These are phyloP conservation scores for Sycophila sp. DNA, from an alignment of 1,140 invertebrate species.

Conservation along the genomic window DNA sequence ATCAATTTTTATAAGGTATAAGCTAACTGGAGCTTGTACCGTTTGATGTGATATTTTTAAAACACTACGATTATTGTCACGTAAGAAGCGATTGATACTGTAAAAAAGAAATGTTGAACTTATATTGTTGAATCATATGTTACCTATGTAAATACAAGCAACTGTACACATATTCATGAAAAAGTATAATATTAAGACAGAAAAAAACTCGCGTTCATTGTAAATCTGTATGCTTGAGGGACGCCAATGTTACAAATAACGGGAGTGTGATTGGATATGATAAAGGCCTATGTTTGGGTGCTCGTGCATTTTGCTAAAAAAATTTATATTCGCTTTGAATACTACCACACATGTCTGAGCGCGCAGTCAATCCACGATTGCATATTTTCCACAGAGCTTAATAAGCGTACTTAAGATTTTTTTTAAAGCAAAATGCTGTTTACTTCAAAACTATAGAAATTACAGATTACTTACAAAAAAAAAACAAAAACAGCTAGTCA, in stretches of 20 bases:
- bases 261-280: background rate
- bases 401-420: conserved; percentile 11
- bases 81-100: conserved; percentile 9
- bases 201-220: background rate
- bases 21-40: background rate
- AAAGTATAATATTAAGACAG: conserved; percentile 15
- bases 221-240: conserved; percentile 26
- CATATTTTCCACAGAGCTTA: conserved; percentile 11
- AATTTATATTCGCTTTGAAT: background rate
- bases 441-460: conserved; percentile 13
- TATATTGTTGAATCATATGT: conserved; percentile 15
- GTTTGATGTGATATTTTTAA: conserved; percentile 38
- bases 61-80: conserved; percentile 8
- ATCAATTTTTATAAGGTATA: conserved; percentile 19
- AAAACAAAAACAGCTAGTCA: conserved; percentile 33
- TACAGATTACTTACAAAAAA: background rate
- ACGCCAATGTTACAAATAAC: background rate
- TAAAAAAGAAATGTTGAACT: conserved; percentile 28
- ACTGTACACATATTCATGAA: background rate
- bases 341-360: background rate
- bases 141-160: conserved; percentile 17
- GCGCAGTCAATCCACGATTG: background rate
- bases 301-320: conserved; percentile 8
- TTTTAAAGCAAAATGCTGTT: conserved; percentile 13
- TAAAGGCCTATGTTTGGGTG: conserved; percentile 9